Evolutionary conservation across 2,888 invertebrate genomes (phyloP), one percentile per base, ranked within the genome.

Genomic region (Tiphia femorata): DNA sequence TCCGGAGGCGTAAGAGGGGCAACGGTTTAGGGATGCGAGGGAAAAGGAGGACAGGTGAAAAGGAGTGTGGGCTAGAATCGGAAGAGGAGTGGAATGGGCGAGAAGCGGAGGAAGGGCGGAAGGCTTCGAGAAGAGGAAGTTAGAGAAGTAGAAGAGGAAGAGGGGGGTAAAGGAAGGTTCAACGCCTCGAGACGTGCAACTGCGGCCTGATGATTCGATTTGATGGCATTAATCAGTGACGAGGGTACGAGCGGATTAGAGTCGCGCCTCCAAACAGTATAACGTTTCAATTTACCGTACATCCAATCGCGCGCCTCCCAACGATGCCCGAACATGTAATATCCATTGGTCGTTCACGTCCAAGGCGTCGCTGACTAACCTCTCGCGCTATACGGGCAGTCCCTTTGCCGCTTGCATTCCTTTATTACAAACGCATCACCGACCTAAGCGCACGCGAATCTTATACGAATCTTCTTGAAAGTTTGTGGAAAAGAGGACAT

Each of bases 271-370:
- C 55, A 44, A 43, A 55, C 53, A 35, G 42, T 52, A 29, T 51
- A 65, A 68, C 61, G 61, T 69, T 72, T 69, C 64, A 69, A 70
- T 72, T 65, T 61, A 57, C 59, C 61, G 53, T 30, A 53, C 52
- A 62, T 55, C 52, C 62, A 63, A 66, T 68, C 63, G 63, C 62
- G 35, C 29, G 43, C 29, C 29, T 29, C 29, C 10, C 30, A 33
- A 23, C 35, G 23, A 14, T 41, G 44, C 33, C 44, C 56, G 40
- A 52, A 46, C 52, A 40, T 43, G 29, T 52, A 52, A 57, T 57
- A 57, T 53, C 52, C 14, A 25, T 27, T 37, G 52, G 23, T 37
- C 51, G 25, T 42, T 35, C 21, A 27, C 43, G 42, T 37, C 43
- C 43, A 35, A 42, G 35, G 41, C 55, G 35, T 33, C 33, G 12